Evolutionary conservation across 2,797 vertebrate genomes (phyloP).

Genomic region (Trichosurus vulpecula): DNA sequence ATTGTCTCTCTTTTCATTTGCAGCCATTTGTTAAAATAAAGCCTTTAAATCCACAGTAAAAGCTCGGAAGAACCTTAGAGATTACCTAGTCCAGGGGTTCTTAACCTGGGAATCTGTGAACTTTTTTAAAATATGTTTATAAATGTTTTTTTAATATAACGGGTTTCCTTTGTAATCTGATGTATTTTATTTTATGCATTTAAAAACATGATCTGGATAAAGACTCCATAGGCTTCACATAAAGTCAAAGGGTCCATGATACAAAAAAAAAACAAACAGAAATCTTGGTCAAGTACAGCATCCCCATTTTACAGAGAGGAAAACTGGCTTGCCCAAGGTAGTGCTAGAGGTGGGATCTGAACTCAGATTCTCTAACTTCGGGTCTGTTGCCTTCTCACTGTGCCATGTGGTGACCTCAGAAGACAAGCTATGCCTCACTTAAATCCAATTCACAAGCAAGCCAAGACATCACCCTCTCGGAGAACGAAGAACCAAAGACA

Average conservation of each 20-base stretch:
- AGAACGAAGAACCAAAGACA: not conserved
- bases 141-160: not conserved
- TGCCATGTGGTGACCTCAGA: not conserved
- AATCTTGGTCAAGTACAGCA: not conserved
- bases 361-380: not conserved
- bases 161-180: not conserved
- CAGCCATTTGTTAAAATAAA: not conserved
- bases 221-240: not conserved
- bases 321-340: not conserved
- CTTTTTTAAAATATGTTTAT: not conserved
- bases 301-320: not conserved
- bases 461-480: not conserved
- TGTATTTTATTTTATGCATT: not conserved
- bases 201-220: not conserved
- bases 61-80: not conserved
- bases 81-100: not conserved
- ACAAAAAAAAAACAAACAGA: not conserved
- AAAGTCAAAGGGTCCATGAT: not conserved
- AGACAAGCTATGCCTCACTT: not conserved
- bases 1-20: not conserved
- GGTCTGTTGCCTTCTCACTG: not conserved
- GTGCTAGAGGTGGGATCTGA: rapidly evolving
- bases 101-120: not conserved
- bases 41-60: not conserved
- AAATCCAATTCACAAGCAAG: not conserved